Evolutionary conservation across 2,797 vertebrate genomes (phyloP), one percentile per base, ranked within the genome.

Genomic region (Delichon dasypus): DNA sequence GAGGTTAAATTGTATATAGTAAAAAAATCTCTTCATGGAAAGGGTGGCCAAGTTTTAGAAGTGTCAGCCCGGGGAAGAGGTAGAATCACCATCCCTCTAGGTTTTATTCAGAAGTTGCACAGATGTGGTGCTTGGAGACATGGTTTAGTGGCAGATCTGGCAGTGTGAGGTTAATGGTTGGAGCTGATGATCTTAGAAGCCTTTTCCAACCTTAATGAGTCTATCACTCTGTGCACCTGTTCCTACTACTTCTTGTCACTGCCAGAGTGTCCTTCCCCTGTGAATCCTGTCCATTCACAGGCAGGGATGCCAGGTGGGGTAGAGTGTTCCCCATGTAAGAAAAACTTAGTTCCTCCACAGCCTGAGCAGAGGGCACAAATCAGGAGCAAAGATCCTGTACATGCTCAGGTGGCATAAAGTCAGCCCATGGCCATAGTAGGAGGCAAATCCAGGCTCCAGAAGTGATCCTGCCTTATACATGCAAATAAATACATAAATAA

Each of bases 381-480:
- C 4, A 9, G 10, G 9, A 85, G 18, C 10, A 16, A 76, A 44
- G 51, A 73, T 66, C 55, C 47, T 0, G 0, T 32, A 26, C 26
- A 30, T 36, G 36, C 18, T 68, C 22, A 58, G 26, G 16, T 5
- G 23, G 10, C 26, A 57, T 30, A 14, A 82, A 89, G 32, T 44
- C 68, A 88, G 26, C 32, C 51, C 50, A 42, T 2, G 22, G 47
- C 13, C 48, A 44, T 88, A 73, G 20, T 11, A 14, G 11, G n/a
- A 42, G 17, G 38, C 13, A 92, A 83, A 89, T 42, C 34, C 57
- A 72, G 76, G 25, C 32, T 65, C 26, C 73, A 68, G 18, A 85
- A 77, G 13, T 32, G n/a, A 44, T 50, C 5, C 11, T 1, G 2
- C 4, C 15, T 44, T 57, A n/a, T 19, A 22, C 16, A 54, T 0